Conservation (phyloP, 2,113 vertebrate species). For the Corythaixoides concolor region DNA sequence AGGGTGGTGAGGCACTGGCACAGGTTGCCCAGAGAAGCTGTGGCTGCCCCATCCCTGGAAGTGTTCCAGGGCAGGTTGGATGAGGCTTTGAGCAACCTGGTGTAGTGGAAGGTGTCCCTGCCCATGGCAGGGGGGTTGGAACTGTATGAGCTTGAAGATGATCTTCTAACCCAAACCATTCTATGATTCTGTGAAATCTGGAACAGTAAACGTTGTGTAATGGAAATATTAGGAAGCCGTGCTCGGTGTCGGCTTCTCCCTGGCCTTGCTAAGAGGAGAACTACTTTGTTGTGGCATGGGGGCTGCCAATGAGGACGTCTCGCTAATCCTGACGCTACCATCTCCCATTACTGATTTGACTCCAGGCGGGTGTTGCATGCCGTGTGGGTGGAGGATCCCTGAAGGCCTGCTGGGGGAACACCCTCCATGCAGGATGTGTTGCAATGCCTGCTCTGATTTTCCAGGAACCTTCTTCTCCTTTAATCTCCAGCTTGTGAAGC, state of each 20-base stretch:
- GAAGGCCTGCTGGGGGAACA: background rate
- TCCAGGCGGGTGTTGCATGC: rapidly evolving
- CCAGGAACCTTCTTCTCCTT: background rate
- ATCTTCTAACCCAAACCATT: no score
- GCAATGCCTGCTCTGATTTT: background rate
- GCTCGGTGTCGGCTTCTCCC: background rate
- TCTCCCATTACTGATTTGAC: background rate
- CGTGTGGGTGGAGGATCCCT: background rate
- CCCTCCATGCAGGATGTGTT: rapidly evolving
- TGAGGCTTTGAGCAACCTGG: no score
- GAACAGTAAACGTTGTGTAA: background rate
- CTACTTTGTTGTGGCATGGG: background rate
- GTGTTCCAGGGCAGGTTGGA: no score
- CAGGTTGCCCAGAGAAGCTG: no score
- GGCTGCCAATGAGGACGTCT: background rate
- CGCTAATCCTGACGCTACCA: background rate
- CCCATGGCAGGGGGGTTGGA: no score
- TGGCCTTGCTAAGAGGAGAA: background rate
- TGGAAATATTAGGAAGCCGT: background rate
- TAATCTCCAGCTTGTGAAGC: background rate
- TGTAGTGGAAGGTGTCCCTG: no score
- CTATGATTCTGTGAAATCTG: background rate
- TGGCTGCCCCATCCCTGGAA: no score
- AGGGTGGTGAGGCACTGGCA: no score
- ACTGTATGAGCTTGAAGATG: no score